These are phyloP conservation scores for Spodoptera litura DNA, from an alignment of 1,140 invertebrate species.

Conservation along the genomic window DNA sequence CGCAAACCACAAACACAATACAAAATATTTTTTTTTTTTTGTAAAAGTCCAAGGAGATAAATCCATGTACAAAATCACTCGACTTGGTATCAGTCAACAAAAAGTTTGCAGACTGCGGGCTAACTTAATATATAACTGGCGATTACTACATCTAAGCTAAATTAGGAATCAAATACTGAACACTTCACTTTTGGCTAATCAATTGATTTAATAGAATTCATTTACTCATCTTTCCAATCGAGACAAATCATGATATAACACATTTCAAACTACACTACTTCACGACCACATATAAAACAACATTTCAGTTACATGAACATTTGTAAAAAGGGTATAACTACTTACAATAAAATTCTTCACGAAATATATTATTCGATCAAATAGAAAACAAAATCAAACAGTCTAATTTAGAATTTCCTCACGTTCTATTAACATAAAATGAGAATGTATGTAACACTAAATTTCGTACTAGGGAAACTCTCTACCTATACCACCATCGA, in stretches of 20 bases:
- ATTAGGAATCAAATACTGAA: conserved; percentile 64
- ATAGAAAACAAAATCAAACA: conserved; percentile 9
- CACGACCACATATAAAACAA: background rate
- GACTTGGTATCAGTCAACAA: no score
- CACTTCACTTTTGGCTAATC: conserved; percentile 65
- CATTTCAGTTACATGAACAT: background rate
- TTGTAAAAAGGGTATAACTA: background rate
- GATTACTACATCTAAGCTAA: conserved; percentile 40
- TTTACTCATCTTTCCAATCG: conserved; percentile 7
- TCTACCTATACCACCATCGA: background rate
- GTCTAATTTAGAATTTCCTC: conserved; percentile 4
- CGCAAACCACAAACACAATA: no score
- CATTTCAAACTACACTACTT: background rate
- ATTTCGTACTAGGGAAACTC: conserved; percentile 19
- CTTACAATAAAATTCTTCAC: conserved; percentile 9
- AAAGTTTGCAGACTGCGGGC: no score
- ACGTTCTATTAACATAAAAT: background rate
- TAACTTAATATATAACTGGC: conserved; percentile 7
- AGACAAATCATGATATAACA: conserved; percentile 20
- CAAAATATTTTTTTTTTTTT: no score
- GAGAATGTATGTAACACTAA: background rate
- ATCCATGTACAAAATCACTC: background rate
- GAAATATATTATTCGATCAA: conserved; percentile 6
- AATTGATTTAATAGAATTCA: conserved; percentile 52
- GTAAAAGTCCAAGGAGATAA: no score